Evolutionary conservation across 2,113 vertebrate species (phyloP), one percentile per base, ranked within the genome.

Genomic region (Lophius piscatorius): DNA sequence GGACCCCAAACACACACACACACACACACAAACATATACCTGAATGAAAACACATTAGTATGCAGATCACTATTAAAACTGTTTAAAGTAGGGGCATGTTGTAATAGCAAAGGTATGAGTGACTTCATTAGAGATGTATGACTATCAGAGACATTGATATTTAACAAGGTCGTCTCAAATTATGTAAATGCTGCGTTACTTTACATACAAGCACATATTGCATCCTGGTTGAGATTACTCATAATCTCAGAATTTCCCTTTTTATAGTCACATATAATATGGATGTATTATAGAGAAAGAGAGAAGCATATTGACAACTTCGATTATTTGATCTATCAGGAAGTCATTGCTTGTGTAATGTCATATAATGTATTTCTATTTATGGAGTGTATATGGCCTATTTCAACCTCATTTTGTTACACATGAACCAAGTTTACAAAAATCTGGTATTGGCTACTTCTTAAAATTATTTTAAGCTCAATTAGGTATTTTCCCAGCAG

Each of bases 381-480:
- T n/a, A n/a, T n/a, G n/a, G n/a, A 0, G 1, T 28, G 31, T 33
- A 11, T 11, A 4, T 13, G 0, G 40, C 20, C 26, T 20, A 0
- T 57, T 57, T 63, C 20, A 17, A 9, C 20, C 23, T 70, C 28
- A 28, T 17, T 29, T 5, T 34, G 24, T 24, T 20, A 10, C 20
- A 9, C 12, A 26, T 20, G 23, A n/a, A 40, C 2, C 20, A 26
- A n/a, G 14, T 45, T 34, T 22, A 0, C 42, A 45, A 12, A 49
- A n/a, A n/a, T n/a, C 41, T 52, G 2, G 17, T n/a, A 4, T 10
- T 51, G 24, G 4, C 61, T 39, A 5, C 49, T n/a, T n/a, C n/a
- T n/a, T n/a, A n/a, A n/a, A n/a, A n/a, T n/a, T n/a, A n/a, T n/a
- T n/a, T n/a, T n/a, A n/a, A n/a, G n/a, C n/a, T n/a, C n/a, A n/a